Evolutionary conservation across 2,797 vertebrate genomes (phyloP).

Genomic region (Peromyscus eremicus): DNA sequence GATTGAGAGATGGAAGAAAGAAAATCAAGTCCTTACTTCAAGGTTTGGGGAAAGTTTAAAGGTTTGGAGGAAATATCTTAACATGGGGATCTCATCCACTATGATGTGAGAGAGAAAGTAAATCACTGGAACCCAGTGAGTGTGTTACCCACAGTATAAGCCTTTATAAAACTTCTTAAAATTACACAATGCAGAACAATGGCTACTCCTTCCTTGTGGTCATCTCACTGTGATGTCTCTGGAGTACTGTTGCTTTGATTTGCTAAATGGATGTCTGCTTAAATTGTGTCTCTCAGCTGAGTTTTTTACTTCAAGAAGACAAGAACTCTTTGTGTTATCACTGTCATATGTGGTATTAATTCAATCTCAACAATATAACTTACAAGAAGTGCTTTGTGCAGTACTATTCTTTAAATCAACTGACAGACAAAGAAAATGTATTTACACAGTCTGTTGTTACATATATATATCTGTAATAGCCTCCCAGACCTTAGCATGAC

Average conservation of each 20-base stretch:
- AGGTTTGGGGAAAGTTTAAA: not conserved
- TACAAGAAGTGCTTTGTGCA: not conserved
- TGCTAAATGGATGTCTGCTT: not conserved
- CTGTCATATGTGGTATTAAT: not conserved
- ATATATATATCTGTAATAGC: not conserved
- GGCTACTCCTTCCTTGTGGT: not conserved
- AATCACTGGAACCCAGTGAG: not conserved
- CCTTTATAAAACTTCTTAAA: not conserved
- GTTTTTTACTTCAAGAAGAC: not conserved
- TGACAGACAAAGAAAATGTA: not conserved
- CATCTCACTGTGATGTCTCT: not conserved
- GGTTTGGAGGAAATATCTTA: not conserved
- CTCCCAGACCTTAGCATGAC: too few species aligned
- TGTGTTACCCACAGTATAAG: not conserved
- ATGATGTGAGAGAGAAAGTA: not conserved
- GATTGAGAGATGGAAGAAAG: not conserved
- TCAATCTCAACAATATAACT: not conserved
- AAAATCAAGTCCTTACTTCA: not conserved
- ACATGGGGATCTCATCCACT: not conserved
- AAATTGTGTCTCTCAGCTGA: not conserved
- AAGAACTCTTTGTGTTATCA: not conserved
- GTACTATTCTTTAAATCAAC: not conserved
- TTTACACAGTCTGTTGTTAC: not conserved
- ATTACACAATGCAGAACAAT: too few species aligned
- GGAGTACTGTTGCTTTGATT: not conserved